These are phyloP conservation scores for Drosophila parthenogenetica DNA, from an alignment of 2,888 invertebrate species.

Conservation along the genomic window DNA sequence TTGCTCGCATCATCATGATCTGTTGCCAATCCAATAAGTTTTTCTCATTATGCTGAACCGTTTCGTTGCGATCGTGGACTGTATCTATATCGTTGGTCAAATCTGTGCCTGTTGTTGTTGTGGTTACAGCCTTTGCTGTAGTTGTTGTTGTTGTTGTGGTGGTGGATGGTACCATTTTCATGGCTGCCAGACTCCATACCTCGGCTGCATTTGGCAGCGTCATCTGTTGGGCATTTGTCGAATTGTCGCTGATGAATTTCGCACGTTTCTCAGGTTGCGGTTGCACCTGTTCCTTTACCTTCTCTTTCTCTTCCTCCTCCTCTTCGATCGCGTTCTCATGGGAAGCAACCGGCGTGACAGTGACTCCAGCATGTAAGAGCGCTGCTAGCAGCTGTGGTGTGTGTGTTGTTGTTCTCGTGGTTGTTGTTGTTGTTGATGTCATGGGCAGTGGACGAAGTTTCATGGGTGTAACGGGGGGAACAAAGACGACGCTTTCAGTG, in stretches of 20 bases:
- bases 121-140: conserved; percentile 23
- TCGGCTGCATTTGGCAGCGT: conserved; percentile 81
- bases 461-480: conserved; percentile 63
- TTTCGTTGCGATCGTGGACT: conserved; percentile 43
- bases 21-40: conserved; percentile 82
- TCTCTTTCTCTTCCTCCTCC: conserved; percentile 11
- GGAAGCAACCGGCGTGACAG: conserved; percentile 45
- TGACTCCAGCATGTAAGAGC: conserved; percentile 37
- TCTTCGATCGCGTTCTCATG: conserved; percentile 71
- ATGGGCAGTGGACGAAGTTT: conserved; percentile 60
- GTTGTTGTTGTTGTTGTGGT: conserved; percentile 8
- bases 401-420: conserved; percentile 25
- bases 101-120: conserved; percentile 25
- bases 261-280: conserved; percentile 74
- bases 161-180: conserved; percentile 76
- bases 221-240: conserved; percentile 80
- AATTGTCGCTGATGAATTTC: conserved; percentile 82
- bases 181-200: conserved; percentile 82
- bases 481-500: conserved; percentile 40
- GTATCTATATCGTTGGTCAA: conserved; percentile 55
- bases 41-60: conserved; percentile 71
- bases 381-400: conserved; percentile 27
- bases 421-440: conserved; percentile 34
- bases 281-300: conserved; percentile 13
- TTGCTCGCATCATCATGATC: conserved; percentile 73